A percentile compares a stretch with the other conserved stretches of the same genome.
phyloP scores from a whole-genome alignment of 2,113 vertebrate species.

The Ardeotis arabs region DNA sequence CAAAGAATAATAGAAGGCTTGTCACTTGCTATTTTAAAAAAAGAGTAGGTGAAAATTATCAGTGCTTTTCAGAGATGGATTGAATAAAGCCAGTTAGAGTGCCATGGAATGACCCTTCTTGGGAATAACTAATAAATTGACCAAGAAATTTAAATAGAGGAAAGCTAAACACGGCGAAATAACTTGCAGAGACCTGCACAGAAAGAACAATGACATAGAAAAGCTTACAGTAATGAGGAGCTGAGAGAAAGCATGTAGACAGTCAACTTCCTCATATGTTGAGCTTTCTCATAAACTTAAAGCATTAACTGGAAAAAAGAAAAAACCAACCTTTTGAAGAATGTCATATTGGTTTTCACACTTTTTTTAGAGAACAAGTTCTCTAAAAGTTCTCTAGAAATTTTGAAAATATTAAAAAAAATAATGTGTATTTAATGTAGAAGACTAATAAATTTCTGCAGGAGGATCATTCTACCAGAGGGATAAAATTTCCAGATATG shows the following conservation, averaged over 20 bases:
- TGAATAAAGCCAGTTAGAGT: neutral
- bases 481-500: neutral
- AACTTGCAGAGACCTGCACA: neutral
- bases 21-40: neutral
- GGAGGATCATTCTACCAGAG: neutral
- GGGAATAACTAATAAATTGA: neutral
- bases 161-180: neutral
- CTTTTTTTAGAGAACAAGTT: accelerated
- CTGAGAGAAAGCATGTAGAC: neutral
- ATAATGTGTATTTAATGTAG: neutral
- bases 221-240: neutral
- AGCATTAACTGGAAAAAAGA: neutral
- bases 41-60: neutral
- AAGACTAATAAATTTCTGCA: neutral
- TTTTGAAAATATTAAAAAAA: neutral
- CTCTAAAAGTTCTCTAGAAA: neutral
- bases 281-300: neutral
- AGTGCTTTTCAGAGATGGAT: neutral
- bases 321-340: neutral
- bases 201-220: neutral
- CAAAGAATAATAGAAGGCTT: neutral
- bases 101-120: neutral
- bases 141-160: neutral
- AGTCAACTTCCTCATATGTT: neutral
- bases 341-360: neutral